Percentiles rank a stretch among this genome's conserved stretches.
Evolutionary conservation across 2,888 invertebrate genomes (phyloP).

Genomic region (Brachyopa scutellaris): DNA sequence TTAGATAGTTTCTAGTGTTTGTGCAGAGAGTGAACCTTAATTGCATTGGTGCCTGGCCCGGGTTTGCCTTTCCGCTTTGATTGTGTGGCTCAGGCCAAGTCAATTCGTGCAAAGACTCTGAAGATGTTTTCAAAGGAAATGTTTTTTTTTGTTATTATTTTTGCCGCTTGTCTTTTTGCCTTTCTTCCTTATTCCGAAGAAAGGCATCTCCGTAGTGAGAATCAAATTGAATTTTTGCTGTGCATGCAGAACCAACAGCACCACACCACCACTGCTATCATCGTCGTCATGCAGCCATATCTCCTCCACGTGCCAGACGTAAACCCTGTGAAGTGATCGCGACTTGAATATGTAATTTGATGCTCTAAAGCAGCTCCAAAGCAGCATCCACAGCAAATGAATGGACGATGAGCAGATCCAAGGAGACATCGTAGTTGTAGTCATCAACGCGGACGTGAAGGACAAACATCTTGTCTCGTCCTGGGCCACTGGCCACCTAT

Average conservation of each 20-base stretch:
- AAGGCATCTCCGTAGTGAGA: conserved; percentile 54
- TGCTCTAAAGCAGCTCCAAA: conserved; percentile 38
- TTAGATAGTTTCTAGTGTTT: conserved; percentile 64
- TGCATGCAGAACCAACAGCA: conserved; percentile 69
- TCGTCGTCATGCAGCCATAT: conserved; percentile 65
- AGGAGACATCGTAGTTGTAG: conserved; percentile 50
- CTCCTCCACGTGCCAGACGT: conserved; percentile 70
- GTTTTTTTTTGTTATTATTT: conserved; percentile 6
- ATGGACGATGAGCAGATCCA: conserved; percentile 37
- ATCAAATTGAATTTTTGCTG: conserved; percentile 71
- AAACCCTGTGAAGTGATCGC: conserved; percentile 72
- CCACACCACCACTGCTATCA: conserved; percentile 34
- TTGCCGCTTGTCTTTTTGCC: background rate
- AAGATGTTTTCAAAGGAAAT: conserved; percentile 55
- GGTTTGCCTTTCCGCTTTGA: conserved; percentile 52
- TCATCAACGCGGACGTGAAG: conserved; percentile 60
- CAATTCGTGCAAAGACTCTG: conserved; percentile 65
- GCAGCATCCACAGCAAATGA: conserved; percentile 41
- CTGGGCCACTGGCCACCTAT: conserved; percentile 7
- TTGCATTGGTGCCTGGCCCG: conserved; percentile 51
- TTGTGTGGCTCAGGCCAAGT: conserved; percentile 55
- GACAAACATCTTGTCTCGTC: conserved; percentile 27
- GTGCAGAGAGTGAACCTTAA: conserved; percentile 58
- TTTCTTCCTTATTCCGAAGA: conserved; percentile 30
- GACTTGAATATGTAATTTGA: conserved; percentile 69